Conservation (phyloP, 2,797 vertebrate genomes). For the Sebastiscus tertius region DNA sequence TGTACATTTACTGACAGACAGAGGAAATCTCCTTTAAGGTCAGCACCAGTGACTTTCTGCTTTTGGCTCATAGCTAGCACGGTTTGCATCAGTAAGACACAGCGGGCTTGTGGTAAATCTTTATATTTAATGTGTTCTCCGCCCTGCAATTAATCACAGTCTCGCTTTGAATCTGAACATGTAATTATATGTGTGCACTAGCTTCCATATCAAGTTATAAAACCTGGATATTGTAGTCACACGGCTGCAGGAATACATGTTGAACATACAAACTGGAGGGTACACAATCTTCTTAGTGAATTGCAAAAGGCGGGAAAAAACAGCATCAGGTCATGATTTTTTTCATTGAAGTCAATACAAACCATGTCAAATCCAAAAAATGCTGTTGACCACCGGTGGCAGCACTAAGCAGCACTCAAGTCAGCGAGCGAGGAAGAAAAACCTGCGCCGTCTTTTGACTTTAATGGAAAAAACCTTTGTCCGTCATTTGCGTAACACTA, state of each 20-base stretch:
- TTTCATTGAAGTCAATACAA: background rate
- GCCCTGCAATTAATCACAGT: background rate
- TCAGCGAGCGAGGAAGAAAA: background rate
- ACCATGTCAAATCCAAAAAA: background rate
- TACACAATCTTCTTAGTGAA: background rate
- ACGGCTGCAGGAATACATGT: background rate
- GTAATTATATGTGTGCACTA: background rate
- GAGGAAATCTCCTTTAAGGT: slow-evolving; percentile 51
- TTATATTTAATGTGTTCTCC: background rate
- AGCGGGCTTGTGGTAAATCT: background rate
- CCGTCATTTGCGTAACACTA: background rate
- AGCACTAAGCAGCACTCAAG: background rate
- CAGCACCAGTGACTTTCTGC: slow-evolving; percentile 35
- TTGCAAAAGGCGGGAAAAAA: background rate
- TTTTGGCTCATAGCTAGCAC: slow-evolving; percentile 27
- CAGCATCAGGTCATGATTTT: background rate
- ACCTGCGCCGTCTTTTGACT: background rate
- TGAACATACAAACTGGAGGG: background rate
- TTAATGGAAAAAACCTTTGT: background rate
- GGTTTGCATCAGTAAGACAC: slow-evolving; percentile 64
- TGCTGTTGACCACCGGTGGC: background rate
- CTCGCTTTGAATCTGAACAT: background rate
- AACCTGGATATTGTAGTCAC: background rate
- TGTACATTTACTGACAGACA: slow-evolving; percentile 82
- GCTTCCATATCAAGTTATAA: background rate